phyloP scores from a whole-genome alignment of 1,140 invertebrate genomes.

The Drosophila sucinea region DNA sequence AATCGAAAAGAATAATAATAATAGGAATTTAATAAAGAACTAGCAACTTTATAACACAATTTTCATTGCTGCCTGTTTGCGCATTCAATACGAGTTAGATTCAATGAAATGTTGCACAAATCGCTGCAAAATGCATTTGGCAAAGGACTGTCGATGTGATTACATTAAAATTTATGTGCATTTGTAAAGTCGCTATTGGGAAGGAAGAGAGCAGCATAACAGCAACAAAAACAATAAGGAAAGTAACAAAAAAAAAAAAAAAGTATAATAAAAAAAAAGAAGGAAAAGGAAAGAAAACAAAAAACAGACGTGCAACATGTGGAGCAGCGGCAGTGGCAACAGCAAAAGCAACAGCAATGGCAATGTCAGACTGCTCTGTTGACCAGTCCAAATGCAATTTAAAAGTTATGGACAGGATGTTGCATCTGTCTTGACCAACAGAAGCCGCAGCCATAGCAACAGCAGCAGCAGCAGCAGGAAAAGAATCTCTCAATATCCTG shows the following conservation, averaged over 20 bases:
- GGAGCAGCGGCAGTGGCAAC: slow-evolving; percentile 45
- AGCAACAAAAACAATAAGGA: not conserved
- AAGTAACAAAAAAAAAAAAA: not conserved
- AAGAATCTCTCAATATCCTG: slow-evolving; percentile 77
- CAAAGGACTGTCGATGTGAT: slow-evolving; percentile 63
- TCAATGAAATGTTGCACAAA: slow-evolving; percentile 73
- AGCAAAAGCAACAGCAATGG: slow-evolving; percentile 18
- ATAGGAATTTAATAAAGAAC: too few species aligned
- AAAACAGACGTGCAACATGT: slow-evolving; percentile 69
- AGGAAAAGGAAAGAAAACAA: not conserved
- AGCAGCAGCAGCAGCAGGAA: slow-evolving; percentile 15
- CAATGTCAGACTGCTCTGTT: slow-evolving; percentile 29
- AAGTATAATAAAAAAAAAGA: slow-evolving; percentile 1
- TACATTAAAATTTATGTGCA: slow-evolving; percentile 81
- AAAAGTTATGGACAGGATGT: slow-evolving; percentile 72
- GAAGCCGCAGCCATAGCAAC: slow-evolving; percentile 9
- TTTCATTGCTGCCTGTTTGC: too few species aligned
- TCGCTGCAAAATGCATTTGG: slow-evolving; percentile 34
- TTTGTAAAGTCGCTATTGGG: slow-evolving; percentile 58
- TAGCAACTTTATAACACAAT: too few species aligned
- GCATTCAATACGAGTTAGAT: slow-evolving; percentile 65
- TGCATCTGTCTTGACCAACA: slow-evolving; percentile 27
- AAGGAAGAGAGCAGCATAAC: slow-evolving; percentile 13
- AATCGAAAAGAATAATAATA: too few species aligned
- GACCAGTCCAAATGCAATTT: slow-evolving; percentile 53